A percentile compares a stretch with the other conserved stretches of the same genome.
Conservation (phyloP, 1,140 invertebrate species). For the Drosophila repletoides region DNA sequence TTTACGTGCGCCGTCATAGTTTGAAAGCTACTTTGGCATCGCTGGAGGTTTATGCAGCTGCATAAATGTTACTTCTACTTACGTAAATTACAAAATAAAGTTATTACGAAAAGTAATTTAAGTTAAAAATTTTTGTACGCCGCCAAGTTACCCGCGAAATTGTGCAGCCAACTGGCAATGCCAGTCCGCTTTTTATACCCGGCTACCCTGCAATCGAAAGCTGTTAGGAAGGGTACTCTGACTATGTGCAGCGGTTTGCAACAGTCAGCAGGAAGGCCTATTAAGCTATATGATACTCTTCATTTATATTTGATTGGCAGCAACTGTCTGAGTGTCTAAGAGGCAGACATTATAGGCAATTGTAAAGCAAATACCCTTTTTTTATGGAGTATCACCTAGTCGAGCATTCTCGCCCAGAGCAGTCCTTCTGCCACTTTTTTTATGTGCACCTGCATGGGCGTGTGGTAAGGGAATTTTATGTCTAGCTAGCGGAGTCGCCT, state of each 20-base stretch:
- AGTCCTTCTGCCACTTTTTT: not conserved
- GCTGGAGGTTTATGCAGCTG: conserved; percentile 71
- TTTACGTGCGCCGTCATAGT: conserved; percentile 77
- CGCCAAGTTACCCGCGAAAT: conserved; percentile 54
- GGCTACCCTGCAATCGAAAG: no score
- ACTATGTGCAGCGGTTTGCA: no score
- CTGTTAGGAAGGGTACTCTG: no score
- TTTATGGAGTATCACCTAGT: no score
- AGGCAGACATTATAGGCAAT: no score
- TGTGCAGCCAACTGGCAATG: conserved; percentile 72
- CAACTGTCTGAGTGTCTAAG: no score
- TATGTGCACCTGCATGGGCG: conserved; percentile 28
- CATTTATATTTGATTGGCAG: no score
- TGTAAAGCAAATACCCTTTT: no score
- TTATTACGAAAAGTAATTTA: conserved; percentile 80
- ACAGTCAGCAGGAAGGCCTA: no score
- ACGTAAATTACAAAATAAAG: conserved; percentile 81
- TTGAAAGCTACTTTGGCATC: conserved; percentile 71
- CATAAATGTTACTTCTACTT: conserved; percentile 81
- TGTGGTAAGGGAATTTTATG: conserved; percentile 32
- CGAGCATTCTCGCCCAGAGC: no score
- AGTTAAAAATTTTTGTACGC: conserved; percentile 77
- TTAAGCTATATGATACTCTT: no score
- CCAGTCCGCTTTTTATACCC: conserved; percentile 8
- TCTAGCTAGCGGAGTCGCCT: conserved; percentile 38